Percentiles rank a stretch among this genome's conserved stretches.
phyloP scores from a whole-genome alignment of 2,797 vertebrate genomes.

The Synanceia verrucosa region DNA sequence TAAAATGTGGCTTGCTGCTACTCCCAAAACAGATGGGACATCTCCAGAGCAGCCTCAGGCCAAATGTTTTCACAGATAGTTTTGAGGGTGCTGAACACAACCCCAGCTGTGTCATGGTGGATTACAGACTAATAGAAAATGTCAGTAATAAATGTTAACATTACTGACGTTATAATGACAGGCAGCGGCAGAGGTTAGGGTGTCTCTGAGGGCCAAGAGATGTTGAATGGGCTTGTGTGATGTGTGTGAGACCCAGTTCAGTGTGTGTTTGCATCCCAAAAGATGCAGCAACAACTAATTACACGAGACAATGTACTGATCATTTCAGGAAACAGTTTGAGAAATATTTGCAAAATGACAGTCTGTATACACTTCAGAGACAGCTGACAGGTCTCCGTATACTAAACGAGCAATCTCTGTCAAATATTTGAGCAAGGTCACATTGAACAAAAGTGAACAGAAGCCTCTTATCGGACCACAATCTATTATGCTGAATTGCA shows the following conservation, averaged over 20 bases:
- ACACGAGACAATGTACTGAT: not conserved
- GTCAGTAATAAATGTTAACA: constrained; percentile 63
- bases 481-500: constrained; percentile 35
- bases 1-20: constrained; percentile 70
- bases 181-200: constrained; percentile 26
- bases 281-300: not conserved
- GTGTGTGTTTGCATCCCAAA: not conserved
- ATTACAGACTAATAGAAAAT: constrained; percentile 71
- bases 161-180: constrained; percentile 61
- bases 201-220: constrained; percentile 19
- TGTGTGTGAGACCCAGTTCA: not conserved
- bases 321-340: not conserved
- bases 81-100: constrained; percentile 37
- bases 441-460: constrained; percentile 44
- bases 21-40: constrained; percentile 76
- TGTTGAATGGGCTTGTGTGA: constrained; percentile 33
- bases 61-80: constrained; percentile 58
- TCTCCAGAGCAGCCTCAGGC: constrained; percentile 61
- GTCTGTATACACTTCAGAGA: not conserved
- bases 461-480: constrained; percentile 50
- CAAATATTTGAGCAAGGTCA: constrained; percentile 34
- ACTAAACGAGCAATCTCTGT: constrained; percentile 16
- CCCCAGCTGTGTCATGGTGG: constrained; percentile 62
- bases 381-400: not conserved
- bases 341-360: not conserved